phyloP scores from a whole-genome alignment of 2,797 vertebrate species.

The Sebastes miniatus region DNA sequence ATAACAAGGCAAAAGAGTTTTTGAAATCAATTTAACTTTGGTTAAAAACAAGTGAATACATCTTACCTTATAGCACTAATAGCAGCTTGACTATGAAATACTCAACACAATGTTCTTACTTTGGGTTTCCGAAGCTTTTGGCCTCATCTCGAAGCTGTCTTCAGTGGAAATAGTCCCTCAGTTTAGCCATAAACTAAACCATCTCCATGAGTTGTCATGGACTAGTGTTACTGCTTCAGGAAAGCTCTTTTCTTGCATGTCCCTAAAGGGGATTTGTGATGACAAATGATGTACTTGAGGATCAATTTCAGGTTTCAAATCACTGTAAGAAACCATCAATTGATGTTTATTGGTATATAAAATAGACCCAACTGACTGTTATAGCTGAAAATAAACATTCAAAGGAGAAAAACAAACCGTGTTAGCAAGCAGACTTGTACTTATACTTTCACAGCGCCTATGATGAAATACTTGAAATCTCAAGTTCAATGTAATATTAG shows the following conservation, averaged over 20 bases:
- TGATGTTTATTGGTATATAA: not conserved
- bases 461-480: not conserved
- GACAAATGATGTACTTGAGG: not conserved
- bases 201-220: too few species aligned
- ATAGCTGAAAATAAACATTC: not conserved
- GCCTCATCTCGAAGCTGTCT: accelerated
- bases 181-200: not conserved
- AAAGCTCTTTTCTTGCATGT: not conserved
- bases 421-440: not conserved
- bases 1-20: not conserved
- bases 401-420: not conserved
- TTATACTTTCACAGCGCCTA: not conserved
- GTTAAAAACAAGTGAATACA: not conserved
- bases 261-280: not conserved
- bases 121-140: not conserved
- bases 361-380: not conserved
- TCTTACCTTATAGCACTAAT: not conserved
- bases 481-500: not conserved
- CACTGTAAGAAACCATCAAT: not conserved
- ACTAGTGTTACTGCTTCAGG: not conserved
- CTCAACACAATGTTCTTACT: not conserved
- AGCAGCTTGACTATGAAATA: not conserved
- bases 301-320: not conserved
- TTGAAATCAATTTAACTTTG: not conserved
- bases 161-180: not conserved